Evolutionary conservation across 2,888 invertebrate species (phyloP).

Genomic region (Plagiodera versicolora): DNA sequence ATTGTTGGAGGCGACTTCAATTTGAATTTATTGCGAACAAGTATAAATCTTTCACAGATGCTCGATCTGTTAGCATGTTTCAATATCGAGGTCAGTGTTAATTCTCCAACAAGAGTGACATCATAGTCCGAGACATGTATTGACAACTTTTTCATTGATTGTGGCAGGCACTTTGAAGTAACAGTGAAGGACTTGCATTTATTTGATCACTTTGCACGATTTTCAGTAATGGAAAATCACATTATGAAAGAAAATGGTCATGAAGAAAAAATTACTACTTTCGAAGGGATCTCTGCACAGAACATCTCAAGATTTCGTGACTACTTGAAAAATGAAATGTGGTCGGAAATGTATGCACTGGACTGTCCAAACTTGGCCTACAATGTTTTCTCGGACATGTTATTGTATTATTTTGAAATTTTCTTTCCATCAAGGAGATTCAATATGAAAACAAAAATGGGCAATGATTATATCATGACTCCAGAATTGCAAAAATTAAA

Average conservation of each 20-base stretch:
- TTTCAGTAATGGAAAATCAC: background rate
- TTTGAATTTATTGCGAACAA: background rate
- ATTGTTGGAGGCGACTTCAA: too few relatives aligned
- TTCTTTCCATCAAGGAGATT: background rate
- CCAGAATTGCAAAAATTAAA: background rate
- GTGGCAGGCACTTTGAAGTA: too few relatives aligned
- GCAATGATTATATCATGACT: background rate
- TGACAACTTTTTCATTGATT: background rate
- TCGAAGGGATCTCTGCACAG: background rate
- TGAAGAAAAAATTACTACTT: background rate
- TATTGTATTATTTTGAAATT: too few relatives aligned
- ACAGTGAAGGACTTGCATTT: too few relatives aligned
- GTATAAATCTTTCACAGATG: background rate
- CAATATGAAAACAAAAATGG: background rate
- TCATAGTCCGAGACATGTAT: background rate
- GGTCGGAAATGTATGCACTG: too few relatives aligned
- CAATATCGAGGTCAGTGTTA: background rate
- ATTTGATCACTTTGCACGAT: too few relatives aligned
- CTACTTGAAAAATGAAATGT: too few relatives aligned
- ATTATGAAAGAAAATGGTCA: background rate
- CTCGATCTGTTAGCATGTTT: conserved; percentile 4
- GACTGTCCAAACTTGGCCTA: too few relatives aligned
- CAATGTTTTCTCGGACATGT: too few relatives aligned
- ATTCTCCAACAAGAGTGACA: conserved; percentile 1
- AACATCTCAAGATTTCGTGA: too few relatives aligned